Evolutionary conservation across 1,140 invertebrate genomes (phyloP).

Genomic region (Penaeus chinensis): DNA sequence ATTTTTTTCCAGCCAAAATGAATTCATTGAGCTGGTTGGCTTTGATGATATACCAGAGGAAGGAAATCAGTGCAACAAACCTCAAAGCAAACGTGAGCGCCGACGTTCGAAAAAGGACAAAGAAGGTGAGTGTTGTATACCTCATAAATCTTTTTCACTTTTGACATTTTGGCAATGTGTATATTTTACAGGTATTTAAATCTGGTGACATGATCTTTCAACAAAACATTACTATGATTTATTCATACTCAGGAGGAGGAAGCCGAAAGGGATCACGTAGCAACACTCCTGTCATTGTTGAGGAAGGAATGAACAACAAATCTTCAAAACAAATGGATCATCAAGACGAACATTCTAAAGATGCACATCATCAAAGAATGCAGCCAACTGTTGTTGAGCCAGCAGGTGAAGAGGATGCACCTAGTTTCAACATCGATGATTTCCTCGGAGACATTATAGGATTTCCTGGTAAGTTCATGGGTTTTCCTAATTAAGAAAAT

Average conservation of each 20-base stretch:
- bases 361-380: constrained; percentile 6
- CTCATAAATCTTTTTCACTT: not conserved
- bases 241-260: constrained; percentile 33
- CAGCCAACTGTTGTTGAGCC: constrained; percentile 51
- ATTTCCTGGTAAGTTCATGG: constrained; percentile 36
- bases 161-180: not conserved
- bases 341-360: not conserved
- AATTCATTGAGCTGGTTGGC: constrained; percentile 63
- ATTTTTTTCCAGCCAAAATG: constrained; percentile 59
- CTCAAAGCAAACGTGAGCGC: constrained; percentile 52
- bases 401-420: constrained; percentile 28
- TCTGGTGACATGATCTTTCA: not conserved
- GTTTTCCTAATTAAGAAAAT: not conserved
- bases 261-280: constrained; percentile 48
- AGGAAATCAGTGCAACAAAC: constrained; percentile 38
- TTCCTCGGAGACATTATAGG: constrained; percentile 55
- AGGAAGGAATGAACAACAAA: constrained; percentile 26
- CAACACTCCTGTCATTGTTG: constrained; percentile 53
- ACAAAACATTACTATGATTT: not conserved
- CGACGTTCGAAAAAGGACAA: constrained; percentile 51
- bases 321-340: constrained; percentile 41
- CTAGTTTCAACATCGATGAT: constrained; percentile 56
- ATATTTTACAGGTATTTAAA: not conserved
- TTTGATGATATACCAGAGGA: constrained; percentile 61
- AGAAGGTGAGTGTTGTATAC: constrained; percentile 30